phyloP scores from a whole-genome alignment of 2,888 invertebrate species.

The Priapulus caudatus region DNA sequence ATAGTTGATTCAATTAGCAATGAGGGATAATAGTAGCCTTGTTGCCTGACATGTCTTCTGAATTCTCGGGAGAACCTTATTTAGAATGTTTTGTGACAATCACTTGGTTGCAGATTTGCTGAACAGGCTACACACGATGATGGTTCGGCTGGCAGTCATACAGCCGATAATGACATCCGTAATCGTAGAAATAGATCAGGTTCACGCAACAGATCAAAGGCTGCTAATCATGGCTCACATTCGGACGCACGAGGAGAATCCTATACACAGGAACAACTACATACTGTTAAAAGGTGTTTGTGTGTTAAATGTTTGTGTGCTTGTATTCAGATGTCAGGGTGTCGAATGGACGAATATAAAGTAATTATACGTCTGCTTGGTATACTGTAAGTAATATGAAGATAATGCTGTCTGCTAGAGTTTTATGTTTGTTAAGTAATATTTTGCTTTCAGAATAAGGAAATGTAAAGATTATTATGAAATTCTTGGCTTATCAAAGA shows the following conservation, averaged over 20 bases:
- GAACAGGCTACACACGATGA: too few relatives aligned
- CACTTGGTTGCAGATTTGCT: too few relatives aligned
- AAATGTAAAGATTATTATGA: constrained; percentile 93
- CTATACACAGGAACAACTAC: constrained; percentile 63
- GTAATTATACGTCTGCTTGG: too few relatives aligned
- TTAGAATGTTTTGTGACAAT: too few relatives aligned
- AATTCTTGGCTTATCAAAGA: constrained; percentile 71
- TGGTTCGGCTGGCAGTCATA: constrained; percentile 3
- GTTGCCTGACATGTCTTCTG: too few relatives aligned
- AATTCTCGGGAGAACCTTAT: too few relatives aligned
- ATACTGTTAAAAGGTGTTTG: constrained; percentile 50
- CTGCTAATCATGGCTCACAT: too few relatives aligned
- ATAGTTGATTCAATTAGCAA: too few relatives aligned
- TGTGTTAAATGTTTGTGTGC: constrained; percentile 2
- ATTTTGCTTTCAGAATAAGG: constrained; percentile 46
- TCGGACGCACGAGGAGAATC: not conserved
- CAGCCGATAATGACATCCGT: not conserved
- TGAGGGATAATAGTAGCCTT: too few relatives aligned
- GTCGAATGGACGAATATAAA: not conserved
- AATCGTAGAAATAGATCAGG: not conserved
- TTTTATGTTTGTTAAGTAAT: not conserved
- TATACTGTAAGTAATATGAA: too few relatives aligned
- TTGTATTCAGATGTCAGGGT: too few relatives aligned
- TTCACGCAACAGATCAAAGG: not conserved
- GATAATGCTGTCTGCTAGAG: not conserved